Base-by-base conservation (phyloP, 2,888 invertebrate genomes). In the Steinernema scapterisci region DNA sequence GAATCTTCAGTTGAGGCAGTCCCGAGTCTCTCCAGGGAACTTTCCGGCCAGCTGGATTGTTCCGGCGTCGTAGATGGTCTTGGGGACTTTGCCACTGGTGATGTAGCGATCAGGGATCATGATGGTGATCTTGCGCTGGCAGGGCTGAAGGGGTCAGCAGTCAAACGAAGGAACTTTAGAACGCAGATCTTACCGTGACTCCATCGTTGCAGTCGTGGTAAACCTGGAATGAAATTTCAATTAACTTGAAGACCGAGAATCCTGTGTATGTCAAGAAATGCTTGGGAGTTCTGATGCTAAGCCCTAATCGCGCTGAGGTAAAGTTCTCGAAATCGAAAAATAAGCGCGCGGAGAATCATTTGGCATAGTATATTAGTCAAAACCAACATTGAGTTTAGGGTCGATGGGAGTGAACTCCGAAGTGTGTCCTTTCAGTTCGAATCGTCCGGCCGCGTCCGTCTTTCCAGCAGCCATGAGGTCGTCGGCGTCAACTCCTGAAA, bases 71-170 rank as follows among this genome's bases (percentile, higher is more conserved):
- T 81, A 84, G 71, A 82, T 77, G 75, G 81, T 80, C 56, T 76
- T 63, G 11, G 81, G 73, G 7, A 75, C 75, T 75, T 82, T 82
- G 73, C 83, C 83, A 19, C 52, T 70, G 11, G 78, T 76, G 54
- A 83, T 80, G 80, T 84, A 84, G 13, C 77, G 74, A 77, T 84
- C 81, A 21, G 81, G 81, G 74, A 84, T 82, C 76, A 79, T 81
- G 78, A 84, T 83, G 48, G 81, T 83, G 76, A 84, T 81, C 75
- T 84, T 84, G 76, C 83, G 77, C 73, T 84, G 83, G 74, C 84
- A 84, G 13, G 84, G 84, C 79, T 82, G 76, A 48, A 79, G 72
- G 19, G 0, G 27, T 21, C 13, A 23, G n/a, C 38, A 43, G 5
- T 38, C 19, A 71, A 25, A 38, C 43, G 9, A 6, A 3, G 38